These are phyloP conservation scores for Pherbina coryleti DNA, from an alignment of 2,888 invertebrate genomes.

Conservation along the genomic window DNA sequence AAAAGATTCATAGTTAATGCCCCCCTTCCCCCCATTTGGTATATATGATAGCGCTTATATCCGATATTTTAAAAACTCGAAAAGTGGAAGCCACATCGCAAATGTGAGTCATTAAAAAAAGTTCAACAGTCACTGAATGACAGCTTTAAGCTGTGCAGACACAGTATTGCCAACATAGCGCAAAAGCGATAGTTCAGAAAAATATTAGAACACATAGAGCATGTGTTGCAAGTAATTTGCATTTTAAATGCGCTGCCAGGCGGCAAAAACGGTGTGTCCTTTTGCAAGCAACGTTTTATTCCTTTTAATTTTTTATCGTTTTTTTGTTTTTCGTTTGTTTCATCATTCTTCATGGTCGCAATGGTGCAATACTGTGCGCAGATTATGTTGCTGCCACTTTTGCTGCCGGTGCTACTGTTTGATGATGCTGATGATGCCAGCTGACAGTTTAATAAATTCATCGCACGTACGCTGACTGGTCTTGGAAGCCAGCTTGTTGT, in stretches of 20 bases:
- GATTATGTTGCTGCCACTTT: neutral
- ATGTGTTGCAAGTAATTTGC: slow-evolving; percentile 29
- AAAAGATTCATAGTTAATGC: no score
- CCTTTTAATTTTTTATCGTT: neutral
- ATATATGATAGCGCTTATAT: no score
- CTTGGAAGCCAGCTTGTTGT: neutral
- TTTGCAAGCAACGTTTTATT: neutral
- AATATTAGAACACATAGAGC: slow-evolving; percentile 15
- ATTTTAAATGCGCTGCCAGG: slow-evolving; percentile 31
- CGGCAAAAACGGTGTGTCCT: slow-evolving; percentile 1
- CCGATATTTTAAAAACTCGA: no score
- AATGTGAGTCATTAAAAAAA: neutral
- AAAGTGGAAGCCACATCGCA: neutral
- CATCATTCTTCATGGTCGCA: neutral
- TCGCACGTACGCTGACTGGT: neutral
- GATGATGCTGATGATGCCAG: neutral
- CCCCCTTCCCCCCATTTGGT: no score
- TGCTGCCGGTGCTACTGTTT: neutral
- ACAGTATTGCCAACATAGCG: neutral
- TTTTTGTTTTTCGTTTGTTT: neutral
- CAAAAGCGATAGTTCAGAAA: slow-evolving; percentile 9
- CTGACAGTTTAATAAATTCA: slow-evolving; percentile 21
- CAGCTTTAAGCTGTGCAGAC: slow-evolving; percentile 6
- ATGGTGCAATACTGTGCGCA: neutral
- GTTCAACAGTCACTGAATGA: neutral